Evolutionary conservation across 2,797 vertebrate species (phyloP), one percentile per base, ranked within the genome.

Genomic region (Pitangus sulphuratus): DNA sequence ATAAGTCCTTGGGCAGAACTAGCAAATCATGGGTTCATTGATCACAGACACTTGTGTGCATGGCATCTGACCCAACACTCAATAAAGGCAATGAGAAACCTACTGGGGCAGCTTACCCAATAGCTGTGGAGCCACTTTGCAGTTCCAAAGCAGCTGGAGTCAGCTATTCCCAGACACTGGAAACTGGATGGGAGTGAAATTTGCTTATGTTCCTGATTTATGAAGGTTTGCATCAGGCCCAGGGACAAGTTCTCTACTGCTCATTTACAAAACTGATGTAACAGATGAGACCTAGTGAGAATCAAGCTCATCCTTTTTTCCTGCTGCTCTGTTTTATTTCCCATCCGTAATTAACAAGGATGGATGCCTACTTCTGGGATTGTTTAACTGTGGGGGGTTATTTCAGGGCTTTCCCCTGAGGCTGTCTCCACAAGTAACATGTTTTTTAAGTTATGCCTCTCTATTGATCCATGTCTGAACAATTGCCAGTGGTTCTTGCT

Each of bases 1-100:
- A 66, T 89, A 88, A 93, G 48, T 87, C 69, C 74, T 66, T 86
- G 74, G 75, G 66, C 58, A 88, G 77, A 89, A 70, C 82, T 82
- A 79, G 65, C 30, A 83, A 69, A 93, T 85, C 47, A 26, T 35
- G 66, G 35, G 44, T 87, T 93, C 92, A 89, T 77, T 96, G 92
- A 91, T 94, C 61, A 84, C 33, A 81, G 77, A 74, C 56, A 39
- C 37, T 66, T 65, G 54, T 84, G 58, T 78, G 85, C 33, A 5
- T 1, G 11, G 30, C 3, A 17, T 78, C 92, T 95, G 91, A 87
- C 78, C 88, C 85, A 88, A 60, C 70, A 70, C 72, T 90, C 76
- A 82, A 60, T 90, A 90, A 61, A 86, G 70, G 56, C 89, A 79
- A 45, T 42, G 70, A 93, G 85, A 86, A 91, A 37, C 76, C 87